A percentile compares a stretch with the other conserved stretches of the same genome.
Evolutionary conservation across 2,888 invertebrate species (phyloP).

Genomic region (Orchesella flavescens): DNA sequence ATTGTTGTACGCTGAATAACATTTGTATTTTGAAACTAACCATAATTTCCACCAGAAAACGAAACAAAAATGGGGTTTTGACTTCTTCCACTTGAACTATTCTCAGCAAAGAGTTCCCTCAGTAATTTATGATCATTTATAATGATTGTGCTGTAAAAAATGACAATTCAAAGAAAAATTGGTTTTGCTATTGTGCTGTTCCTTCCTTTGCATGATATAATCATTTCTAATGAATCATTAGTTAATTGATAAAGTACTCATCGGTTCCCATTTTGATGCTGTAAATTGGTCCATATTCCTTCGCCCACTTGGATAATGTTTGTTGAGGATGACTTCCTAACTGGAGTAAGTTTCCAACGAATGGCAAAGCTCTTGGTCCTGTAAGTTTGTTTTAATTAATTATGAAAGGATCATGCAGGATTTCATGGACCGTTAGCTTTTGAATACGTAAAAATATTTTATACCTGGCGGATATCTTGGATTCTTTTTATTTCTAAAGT

Average conservation of each 20-base stretch:
- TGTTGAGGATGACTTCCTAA: conserved; percentile 26
- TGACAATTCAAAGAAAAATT: not conserved
- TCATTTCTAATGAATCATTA: too few relatives aligned
- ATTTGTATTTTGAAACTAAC: not conserved
- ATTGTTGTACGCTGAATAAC: too few relatives aligned
- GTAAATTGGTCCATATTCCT: conserved; percentile 15
- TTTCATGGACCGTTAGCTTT: too few relatives aligned
- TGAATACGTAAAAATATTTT: not conserved
- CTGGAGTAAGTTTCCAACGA: conserved; percentile 26
- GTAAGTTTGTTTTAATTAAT: too few relatives aligned
- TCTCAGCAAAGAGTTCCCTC: conserved; percentile 31
- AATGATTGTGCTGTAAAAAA: conserved; percentile 27
- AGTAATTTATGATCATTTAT: conserved; percentile 44
- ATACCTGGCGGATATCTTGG: conserved; percentile 41
- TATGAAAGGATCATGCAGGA: too few relatives aligned
- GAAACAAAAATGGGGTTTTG: conserved; percentile 19
- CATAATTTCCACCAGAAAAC: conserved; percentile 31
- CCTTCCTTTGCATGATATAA: too few relatives aligned
- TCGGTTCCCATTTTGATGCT: conserved; percentile 20
- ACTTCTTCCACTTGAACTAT: conserved; percentile 32
- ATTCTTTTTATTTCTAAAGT: conserved; percentile 24
- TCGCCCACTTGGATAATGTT: conserved; percentile 2
- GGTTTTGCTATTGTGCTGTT: too few relatives aligned
- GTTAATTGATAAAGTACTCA: too few relatives aligned
- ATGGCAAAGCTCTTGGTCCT: conserved; percentile 25